These are phyloP conservation scores for Lacerta agilis DNA, from an alignment of 2,797 vertebrate genomes.

Conservation along the genomic window DNA sequence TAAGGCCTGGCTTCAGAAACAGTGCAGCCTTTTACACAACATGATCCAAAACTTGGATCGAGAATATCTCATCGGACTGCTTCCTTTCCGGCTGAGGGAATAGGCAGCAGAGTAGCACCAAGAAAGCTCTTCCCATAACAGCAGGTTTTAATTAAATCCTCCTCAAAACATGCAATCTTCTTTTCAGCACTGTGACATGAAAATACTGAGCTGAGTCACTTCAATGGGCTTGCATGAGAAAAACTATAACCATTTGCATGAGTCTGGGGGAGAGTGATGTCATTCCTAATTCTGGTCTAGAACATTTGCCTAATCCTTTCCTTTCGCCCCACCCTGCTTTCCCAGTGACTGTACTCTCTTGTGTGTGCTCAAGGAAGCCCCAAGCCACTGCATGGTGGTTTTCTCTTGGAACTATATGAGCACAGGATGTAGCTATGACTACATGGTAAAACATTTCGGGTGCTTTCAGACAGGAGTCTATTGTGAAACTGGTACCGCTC, in stretches of 20 bases:
- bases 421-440: background rate
- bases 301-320: background rate
- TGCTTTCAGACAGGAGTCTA: background rate
- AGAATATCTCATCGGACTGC: background rate
- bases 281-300: background rate
- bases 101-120: background rate
- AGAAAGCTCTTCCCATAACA: slow-evolving; percentile 10
- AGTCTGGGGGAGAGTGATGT: background rate
- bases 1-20: background rate
- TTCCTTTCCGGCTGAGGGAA: background rate
- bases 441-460: background rate
- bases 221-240: background rate
- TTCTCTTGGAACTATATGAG: background rate
- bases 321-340: background rate
- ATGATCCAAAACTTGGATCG: background rate
- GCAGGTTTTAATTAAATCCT: slow-evolving; percentile 7
- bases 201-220: background rate
- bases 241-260: background rate
- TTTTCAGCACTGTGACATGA: background rate
- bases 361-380: background rate
- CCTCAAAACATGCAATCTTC: slow-evolving; percentile 32
- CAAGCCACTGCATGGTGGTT: background rate
- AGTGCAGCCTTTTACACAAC: background rate
- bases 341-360: background rate
- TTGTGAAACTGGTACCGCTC: too few species aligned